A percentile compares a stretch with the other conserved stretches of the same genome.
Evolutionary conservation across 2,888 invertebrate genomes (phyloP).

Genomic region (Celastrina argiolus): DNA sequence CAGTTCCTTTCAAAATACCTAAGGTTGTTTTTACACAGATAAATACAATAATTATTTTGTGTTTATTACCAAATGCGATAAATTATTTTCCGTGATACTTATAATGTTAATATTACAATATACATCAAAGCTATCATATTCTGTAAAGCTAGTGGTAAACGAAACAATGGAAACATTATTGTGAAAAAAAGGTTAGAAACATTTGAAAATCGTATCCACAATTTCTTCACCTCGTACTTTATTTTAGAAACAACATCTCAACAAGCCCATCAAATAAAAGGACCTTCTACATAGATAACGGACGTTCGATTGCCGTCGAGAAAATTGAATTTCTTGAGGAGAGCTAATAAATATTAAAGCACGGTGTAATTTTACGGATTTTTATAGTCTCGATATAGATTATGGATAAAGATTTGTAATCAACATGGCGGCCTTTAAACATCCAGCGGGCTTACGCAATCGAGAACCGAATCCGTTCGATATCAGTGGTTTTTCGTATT

Average conservation of each 20-base stretch:
- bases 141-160: not conserved
- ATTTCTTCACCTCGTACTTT: slow-evolving; percentile 43
- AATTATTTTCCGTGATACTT: no score
- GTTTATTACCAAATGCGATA: no score
- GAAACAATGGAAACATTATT: not conserved
- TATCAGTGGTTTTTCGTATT: no score
- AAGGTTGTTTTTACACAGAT: no score
- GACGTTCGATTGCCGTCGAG: slow-evolving; percentile 64
- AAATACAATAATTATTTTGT: no score
- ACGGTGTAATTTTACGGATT: not conserved
- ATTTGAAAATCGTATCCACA: slow-evolving; percentile 41
- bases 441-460: no score
- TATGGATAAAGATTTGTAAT: not conserved
- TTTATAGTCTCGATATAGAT: not conserved
- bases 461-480: no score
- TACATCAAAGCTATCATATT: no score
- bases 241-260: slow-evolving; percentile 56
- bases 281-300: slow-evolving; percentile 76
- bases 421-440: no score
- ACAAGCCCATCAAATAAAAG: slow-evolving; percentile 72
- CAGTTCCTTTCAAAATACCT: no score
- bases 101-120: no score
- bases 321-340: slow-evolving; percentile 72
- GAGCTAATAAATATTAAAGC: slow-evolving; percentile 56
- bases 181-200: not conserved